Percentiles rank a stretch among this genome's conserved stretches.
These are phyloP conservation scores for Notothenia coriiceps DNA, from an alignment of 2,113 vertebrate species.

Conservation along the genomic window DNA sequence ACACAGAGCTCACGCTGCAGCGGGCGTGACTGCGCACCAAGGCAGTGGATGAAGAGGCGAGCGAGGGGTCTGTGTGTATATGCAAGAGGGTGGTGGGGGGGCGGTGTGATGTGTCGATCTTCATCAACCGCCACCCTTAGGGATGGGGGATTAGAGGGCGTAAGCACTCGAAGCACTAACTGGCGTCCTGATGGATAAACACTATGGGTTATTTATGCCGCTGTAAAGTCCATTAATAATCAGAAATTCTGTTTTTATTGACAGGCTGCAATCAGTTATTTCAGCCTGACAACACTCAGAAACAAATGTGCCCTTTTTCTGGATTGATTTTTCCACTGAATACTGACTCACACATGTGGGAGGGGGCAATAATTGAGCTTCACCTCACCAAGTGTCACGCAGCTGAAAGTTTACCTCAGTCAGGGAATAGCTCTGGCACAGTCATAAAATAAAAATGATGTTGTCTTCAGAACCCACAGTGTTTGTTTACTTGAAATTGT, in stretches of 20 bases:
- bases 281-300: neutral
- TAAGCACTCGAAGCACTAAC: constrained; percentile 30
- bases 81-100: neutral
- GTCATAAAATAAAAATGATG: constrained; percentile 70
- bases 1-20: constrained; percentile 21
- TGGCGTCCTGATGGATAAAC: constrained; percentile 32
- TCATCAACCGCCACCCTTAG: constrained; percentile 42
- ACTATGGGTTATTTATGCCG: constrained; percentile 11
- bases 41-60: constrained; percentile 49
- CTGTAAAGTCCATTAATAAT: constrained; percentile 3
- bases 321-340: neutral
- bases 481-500: constrained; percentile 62
- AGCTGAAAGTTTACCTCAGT: constrained; percentile 37
- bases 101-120: constrained; percentile 31
- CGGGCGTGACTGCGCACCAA: constrained; percentile 47
- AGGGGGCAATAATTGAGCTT: neutral
- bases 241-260: constrained; percentile 5
- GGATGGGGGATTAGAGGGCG: constrained; percentile 47
- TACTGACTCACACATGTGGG: neutral
- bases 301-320: constrained; percentile 1
- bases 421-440: constrained; percentile 33
- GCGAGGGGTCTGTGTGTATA: constrained; percentile 10
- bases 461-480: constrained; percentile 49
- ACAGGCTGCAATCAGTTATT: neutral
- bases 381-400: constrained; percentile 32